These are phyloP conservation scores for Phoeniculus purpureus DNA, from an alignment of 2,797 vertebrate genomes.

Conservation along the genomic window DNA sequence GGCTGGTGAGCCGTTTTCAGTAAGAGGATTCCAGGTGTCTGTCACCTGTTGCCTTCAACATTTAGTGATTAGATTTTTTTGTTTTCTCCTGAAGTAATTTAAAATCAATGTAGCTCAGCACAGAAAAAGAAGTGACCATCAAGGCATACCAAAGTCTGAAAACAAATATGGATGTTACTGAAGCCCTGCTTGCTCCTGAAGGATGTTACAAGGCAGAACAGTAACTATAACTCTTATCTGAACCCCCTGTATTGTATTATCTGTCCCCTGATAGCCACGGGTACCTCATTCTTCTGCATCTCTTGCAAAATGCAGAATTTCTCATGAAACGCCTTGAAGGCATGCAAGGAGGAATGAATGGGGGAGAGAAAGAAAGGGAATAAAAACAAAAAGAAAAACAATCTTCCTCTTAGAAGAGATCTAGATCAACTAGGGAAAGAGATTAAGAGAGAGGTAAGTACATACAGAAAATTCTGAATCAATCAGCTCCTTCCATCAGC, in stretches of 20 bases:
- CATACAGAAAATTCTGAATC: constrained; percentile 4
- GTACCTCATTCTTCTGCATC: constrained; percentile 75
- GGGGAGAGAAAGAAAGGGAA: constrained; percentile 40
- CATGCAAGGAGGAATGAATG: constrained; percentile 41
- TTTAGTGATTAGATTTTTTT: background rate
- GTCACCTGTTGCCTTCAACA: background rate
- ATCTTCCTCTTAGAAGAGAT: constrained; percentile 22
- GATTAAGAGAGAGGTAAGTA: constrained; percentile 26
- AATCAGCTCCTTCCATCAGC: background rate
- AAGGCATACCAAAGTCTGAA: background rate
- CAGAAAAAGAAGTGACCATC: background rate
- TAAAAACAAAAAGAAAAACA: constrained; percentile 4
- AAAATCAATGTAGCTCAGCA: background rate
- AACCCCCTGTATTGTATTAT: constrained; percentile 21
- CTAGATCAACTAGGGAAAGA: constrained; percentile 14
- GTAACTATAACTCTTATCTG: constrained; percentile 52
- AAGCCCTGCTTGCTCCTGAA: background rate
- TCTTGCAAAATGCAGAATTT: constrained; percentile 56
- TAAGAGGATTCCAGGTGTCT: background rate
- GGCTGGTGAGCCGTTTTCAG: background rate
- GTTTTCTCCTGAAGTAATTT: background rate
- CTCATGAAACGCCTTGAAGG: constrained; percentile 59
- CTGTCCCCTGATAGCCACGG: background rate
- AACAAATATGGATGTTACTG: background rate
- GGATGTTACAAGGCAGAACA: background rate